Base-by-base conservation (phyloP, 2,113 vertebrate species). In the Pterocles orientalis region DNA sequence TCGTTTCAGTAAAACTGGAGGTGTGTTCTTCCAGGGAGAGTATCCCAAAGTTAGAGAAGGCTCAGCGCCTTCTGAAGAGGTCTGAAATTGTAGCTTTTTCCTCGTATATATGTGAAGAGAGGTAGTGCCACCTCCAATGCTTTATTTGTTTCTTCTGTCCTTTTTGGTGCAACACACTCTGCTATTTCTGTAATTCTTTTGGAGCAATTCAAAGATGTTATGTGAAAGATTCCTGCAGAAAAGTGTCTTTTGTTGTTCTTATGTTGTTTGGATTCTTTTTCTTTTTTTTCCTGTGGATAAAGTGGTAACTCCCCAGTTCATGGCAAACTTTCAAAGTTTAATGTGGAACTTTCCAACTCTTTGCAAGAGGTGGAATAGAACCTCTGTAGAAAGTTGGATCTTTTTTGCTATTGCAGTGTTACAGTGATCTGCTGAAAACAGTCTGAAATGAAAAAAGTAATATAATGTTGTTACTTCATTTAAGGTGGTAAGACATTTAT, bases 301-400 rank as follows among this genome's bases (percentile, higher is more conserved):
- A 82, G 14, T 39, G 15, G 24, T n/a, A 24, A 61, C n/a, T 8
- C 11, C 25, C 13, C 19, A 41, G 7, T 26, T 73, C 20, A 14
- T 36, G 23, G 24, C 20, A 57, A 73, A 73, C 14, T 41, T 36
- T 45, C 61, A n/a, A 47, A 41, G 29, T 60, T 53, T 28, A 48
- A 57, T 9, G 19, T 1, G 12, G 18, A 64, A n/a, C 78, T 88
- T 73, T 23, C 20, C 6, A 4, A 4, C 24, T 41, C 18, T 33
- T 12, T 39, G 8, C 2, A 24, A 28, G 9, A 60, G 24, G 3
- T 51, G 21, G 25, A 65, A 3, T 34, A 78, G 19, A 29, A 61
- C 41, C 7, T 91, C 50, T 21, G 0, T 61, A 16, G 0, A 2
- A 34, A 58, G 13, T 24, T 48, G 28, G 21, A 31, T 29, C 1